phyloP scores from a whole-genome alignment of 2,113 vertebrate species.

The Donacobius atricapilla region DNA sequence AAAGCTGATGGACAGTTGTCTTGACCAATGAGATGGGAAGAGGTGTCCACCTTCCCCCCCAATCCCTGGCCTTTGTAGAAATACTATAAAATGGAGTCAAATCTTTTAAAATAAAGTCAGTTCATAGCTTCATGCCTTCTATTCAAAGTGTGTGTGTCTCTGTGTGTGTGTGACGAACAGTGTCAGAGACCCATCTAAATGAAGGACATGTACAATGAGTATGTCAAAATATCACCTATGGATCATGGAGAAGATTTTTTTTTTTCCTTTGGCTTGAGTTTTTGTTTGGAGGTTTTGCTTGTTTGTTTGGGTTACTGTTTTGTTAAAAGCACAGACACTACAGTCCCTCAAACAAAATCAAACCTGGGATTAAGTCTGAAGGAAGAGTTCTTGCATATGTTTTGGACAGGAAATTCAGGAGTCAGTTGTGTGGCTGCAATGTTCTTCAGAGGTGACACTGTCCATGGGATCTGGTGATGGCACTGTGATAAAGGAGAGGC shows the following conservation, averaged over 20 bases:
- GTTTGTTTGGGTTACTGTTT: not conserved
- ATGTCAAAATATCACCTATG: not conserved
- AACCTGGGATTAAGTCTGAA: not conserved
- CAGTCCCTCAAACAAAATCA: not conserved
- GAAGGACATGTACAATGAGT: not conserved
- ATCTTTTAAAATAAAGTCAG: no score
- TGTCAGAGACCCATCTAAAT: not conserved
- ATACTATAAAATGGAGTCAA: no score
- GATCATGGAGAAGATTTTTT: not conserved
- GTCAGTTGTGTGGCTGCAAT: not conserved
- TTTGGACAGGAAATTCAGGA: not conserved
- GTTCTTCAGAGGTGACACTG: not conserved
- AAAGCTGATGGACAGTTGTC: no score
- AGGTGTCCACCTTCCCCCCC: no score
- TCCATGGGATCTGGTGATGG: not conserved
- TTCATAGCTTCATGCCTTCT: no score
- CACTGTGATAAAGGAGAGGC: not conserved
- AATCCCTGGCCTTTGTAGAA: no score
- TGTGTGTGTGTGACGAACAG: no score
- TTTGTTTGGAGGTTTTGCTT: not conserved
- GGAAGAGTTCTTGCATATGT: not conserved
- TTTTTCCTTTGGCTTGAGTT: not conserved
- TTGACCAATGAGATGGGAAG: no score
- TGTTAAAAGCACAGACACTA: not conserved
- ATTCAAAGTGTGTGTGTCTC: no score